Percentiles rank a stretch among this genome's conserved stretches.
These are phyloP conservation scores for Glaucomys volans DNA, from an alignment of 2,113 vertebrate species.

Conservation along the genomic window DNA sequence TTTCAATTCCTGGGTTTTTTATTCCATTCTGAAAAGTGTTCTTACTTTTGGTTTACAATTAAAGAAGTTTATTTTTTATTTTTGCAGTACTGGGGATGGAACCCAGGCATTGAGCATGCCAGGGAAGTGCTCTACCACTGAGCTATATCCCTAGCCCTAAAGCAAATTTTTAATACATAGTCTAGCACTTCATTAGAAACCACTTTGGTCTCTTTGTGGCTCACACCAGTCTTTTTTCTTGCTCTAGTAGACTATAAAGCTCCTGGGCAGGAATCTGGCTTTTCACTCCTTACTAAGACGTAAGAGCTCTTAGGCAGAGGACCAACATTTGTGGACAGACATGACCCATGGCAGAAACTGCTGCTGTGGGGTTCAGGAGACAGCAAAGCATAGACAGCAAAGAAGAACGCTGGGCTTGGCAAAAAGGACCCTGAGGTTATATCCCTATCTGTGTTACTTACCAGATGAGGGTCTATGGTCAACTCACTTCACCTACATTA, in stretches of 20 bases:
- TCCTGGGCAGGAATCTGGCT: neutral
- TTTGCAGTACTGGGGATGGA: neutral
- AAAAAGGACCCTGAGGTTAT: neutral
- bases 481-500: neutral
- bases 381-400: neutral
- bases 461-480: neutral
- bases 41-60: constrained; percentile 5
- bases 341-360: neutral
- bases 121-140: neutral
- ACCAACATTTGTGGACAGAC: neutral
- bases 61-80: neutral
- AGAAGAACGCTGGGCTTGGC: neutral
- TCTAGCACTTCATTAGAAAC: constrained; percentile 25
- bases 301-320: neutral
- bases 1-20: neutral
- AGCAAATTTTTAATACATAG: neutral
- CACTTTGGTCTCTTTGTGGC: neutral
- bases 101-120: neutral
- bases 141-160: too few relatives aligned
- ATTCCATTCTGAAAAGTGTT: constrained; percentile 20
- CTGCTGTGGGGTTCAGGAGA: neutral
- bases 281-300: neutral
- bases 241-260: neutral
- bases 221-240: neutral
- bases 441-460: neutral